Conservation (phyloP, 2,888 invertebrate genomes). For the Calameuta filiformis region DNA sequence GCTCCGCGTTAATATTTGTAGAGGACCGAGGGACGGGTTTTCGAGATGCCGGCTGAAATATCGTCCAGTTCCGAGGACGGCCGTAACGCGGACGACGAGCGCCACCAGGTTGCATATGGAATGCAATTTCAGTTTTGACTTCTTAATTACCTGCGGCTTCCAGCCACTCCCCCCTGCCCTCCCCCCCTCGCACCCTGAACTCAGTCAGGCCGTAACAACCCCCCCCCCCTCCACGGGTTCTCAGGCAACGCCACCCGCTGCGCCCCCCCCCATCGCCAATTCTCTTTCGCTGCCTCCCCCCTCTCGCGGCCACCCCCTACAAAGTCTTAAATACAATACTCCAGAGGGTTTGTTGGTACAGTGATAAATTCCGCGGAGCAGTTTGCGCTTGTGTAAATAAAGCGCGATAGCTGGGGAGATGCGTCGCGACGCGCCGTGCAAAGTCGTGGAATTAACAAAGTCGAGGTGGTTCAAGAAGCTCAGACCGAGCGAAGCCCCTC, state of each 20-base stretch:
- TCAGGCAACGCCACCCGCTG: background rate
- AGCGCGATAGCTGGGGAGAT: background rate
- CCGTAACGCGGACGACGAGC: background rate
- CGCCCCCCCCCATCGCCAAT: background rate
- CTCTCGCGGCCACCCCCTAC: background rate
- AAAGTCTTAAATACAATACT: conserved; percentile 7
- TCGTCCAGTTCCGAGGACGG: background rate
- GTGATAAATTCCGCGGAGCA: conserved; percentile 5
- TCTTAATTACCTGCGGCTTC: conserved; percentile 6
- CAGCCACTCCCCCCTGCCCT: background rate
- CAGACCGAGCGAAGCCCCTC: background rate
- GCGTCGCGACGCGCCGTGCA: conserved; percentile 1
- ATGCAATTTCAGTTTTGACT: conserved; percentile 8
- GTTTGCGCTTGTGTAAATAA: conserved; percentile 3
- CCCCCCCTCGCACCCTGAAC: background rate
- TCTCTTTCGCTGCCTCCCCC: background rate
- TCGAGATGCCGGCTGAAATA: background rate
- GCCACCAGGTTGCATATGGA: background rate
- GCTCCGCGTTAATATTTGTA: conserved; percentile 3
- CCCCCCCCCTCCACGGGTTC: background rate
- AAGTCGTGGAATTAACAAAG: conserved; percentile 1
- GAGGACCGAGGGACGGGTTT: background rate
- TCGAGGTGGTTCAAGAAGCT: background rate
- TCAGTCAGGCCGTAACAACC: background rate
- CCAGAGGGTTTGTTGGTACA: background rate